Conservation (phyloP, 2,888 invertebrate genomes). For the Bibio marci region DNA sequence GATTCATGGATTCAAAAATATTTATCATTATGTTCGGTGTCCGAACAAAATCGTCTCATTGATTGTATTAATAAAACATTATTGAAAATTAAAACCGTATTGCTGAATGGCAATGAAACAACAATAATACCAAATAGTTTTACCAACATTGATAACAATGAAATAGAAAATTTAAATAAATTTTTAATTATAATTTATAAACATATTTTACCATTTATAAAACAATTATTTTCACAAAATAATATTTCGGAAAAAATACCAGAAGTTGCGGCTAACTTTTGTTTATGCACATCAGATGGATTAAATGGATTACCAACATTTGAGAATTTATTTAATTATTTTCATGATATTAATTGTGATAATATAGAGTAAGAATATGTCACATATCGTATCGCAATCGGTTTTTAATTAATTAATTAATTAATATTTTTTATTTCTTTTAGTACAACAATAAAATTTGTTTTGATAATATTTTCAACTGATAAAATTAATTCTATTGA, state of each 20-base stretch:
- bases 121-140: not conserved
- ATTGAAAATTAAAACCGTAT: constrained; percentile 11
- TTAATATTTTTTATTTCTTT: not conserved
- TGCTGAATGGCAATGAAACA: constrained; percentile 1
- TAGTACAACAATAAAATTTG: not conserved
- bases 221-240: constrained; percentile 18
- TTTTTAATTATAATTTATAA: constrained; percentile 18
- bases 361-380: constrained; percentile 16
- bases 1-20: constrained; percentile 25
- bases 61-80: constrained; percentile 22
- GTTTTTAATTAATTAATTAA: constrained; percentile 10
- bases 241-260: constrained; percentile 21
- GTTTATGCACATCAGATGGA: constrained; percentile 10
- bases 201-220: constrained; percentile 22
- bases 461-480: not conserved
- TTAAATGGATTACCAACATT: constrained; percentile 14
- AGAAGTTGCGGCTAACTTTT: constrained; percentile 22
- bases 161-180: constrained; percentile 5
- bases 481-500: constrained; percentile 13
- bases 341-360: constrained; percentile 15
- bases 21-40: constrained; percentile 19
- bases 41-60: constrained; percentile 23
- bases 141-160: not conserved
- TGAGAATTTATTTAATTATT: constrained; percentile 18
- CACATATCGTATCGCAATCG: constrained; percentile 6